Evolutionary conservation across 2,888 invertebrate genomes (phyloP).

Genomic region (Mesoligia furuncula): DNA sequence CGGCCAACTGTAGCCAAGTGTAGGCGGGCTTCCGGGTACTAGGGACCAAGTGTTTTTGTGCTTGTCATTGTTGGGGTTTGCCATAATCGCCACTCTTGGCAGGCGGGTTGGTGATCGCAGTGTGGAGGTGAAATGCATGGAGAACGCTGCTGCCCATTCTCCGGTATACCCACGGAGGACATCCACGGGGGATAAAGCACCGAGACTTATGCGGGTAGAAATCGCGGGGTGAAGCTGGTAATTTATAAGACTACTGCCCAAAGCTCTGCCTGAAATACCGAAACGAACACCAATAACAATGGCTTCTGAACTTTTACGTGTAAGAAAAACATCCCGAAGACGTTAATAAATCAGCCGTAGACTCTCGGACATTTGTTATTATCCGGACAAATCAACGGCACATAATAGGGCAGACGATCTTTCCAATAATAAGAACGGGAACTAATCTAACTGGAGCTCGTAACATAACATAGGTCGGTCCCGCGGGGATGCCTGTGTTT

Average conservation of each 20-base stretch:
- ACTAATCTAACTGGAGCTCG: slow-evolving; percentile 87
- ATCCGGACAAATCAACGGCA: slow-evolving; percentile 69
- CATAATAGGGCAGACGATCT: slow-evolving; percentile 68
- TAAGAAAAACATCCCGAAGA: slow-evolving; percentile 36
- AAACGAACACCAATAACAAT: slow-evolving; percentile 33
- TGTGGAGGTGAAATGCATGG: no score
- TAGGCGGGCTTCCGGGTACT: no score
- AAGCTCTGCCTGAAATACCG: not conserved
- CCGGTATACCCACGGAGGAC: no score
- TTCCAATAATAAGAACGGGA: slow-evolving; percentile 85
- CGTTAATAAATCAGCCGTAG: slow-evolving; percentile 52
- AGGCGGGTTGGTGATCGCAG: no score
- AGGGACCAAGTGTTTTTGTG: no score
- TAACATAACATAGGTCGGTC: slow-evolving; percentile 84
- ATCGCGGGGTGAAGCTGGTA: not conserved
- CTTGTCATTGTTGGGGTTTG: no score
- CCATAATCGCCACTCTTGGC: no score
- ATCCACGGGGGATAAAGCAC: no score
- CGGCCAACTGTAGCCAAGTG: no score
- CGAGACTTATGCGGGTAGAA: no score
- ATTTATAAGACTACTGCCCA: not conserved
- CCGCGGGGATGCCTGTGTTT: slow-evolving; percentile 79
- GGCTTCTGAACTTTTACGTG: slow-evolving; percentile 18
- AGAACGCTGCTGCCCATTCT: no score
- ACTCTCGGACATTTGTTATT: slow-evolving; percentile 55